Conservation (phyloP, 1,140 invertebrate genomes). For the Sitobion miscanthi region DNA sequence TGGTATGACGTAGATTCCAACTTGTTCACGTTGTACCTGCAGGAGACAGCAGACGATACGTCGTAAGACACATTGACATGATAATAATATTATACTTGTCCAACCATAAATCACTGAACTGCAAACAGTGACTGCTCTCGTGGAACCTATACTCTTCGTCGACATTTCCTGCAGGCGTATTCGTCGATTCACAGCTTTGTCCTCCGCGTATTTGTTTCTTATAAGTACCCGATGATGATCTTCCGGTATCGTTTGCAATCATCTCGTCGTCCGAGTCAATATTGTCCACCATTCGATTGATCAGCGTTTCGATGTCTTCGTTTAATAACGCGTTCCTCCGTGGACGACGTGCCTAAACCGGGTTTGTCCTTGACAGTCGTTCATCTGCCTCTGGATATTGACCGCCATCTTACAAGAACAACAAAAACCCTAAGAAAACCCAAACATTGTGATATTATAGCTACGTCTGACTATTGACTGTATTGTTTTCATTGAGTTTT, state of each 20-base stretch:
- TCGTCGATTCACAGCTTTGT: background rate
- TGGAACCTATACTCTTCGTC: background rate
- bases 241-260: background rate
- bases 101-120: conserved; percentile 41
- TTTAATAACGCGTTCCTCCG: background rate
- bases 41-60: background rate
- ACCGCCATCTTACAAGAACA: conserved; percentile 21
- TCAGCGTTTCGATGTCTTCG: background rate
- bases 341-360: background rate
- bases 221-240: too few relatives aligned
- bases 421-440: background rate
- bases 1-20: conserved; percentile 14
- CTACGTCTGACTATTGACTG: background rate
- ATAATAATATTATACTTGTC: background rate
- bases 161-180: background rate
- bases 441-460: background rate
- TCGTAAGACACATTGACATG: background rate
- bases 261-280: background rate
- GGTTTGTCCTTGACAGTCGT: background rate
- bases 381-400: background rate
- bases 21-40: conserved; percentile 29
- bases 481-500: background rate
- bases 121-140: conserved; percentile 37
- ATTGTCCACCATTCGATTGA: background rate
- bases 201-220: conserved; percentile 20